Conservation (phyloP, 2,113 vertebrate species). For the Rallus limicola region DNA sequence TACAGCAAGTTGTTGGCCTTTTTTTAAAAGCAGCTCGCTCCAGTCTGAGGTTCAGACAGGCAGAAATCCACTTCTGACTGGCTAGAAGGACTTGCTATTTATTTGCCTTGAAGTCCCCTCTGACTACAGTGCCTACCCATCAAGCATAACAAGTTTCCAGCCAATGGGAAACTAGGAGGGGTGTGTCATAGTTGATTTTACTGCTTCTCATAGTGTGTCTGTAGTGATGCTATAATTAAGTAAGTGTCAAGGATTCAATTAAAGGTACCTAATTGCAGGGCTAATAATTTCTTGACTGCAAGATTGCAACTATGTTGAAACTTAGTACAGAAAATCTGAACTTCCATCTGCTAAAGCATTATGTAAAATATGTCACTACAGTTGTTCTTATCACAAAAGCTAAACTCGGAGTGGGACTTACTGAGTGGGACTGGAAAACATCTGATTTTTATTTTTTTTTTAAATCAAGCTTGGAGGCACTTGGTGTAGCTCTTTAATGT, state of each 20-base stretch:
- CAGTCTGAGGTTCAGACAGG: background rate
- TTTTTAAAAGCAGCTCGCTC: background rate
- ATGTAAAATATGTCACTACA: background rate
- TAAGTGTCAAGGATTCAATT: conserved; percentile 32
- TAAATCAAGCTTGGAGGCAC: background rate
- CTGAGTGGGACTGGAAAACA: background rate
- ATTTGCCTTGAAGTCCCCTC: background rate
- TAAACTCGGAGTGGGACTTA: background rate
- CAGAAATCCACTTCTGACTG: background rate
- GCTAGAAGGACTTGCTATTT: conserved; percentile 36
- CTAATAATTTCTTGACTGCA: conserved; percentile 39
- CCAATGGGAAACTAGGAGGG: conserved; percentile 55
- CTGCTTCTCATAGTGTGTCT: conserved; percentile 21
- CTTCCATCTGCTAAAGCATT: background rate
- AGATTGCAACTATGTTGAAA: conserved; percentile 30
- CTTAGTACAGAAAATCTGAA: background rate
- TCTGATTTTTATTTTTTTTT: background rate
- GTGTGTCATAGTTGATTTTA: conserved; percentile 42
- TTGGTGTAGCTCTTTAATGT: background rate
- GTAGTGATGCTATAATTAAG: conserved; percentile 61
- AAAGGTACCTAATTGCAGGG: conserved; percentile 48
- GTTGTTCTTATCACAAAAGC: conserved; percentile 4
- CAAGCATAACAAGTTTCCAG: conserved; percentile 42
- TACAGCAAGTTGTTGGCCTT: background rate
- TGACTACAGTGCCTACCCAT: background rate